A percentile compares a stretch with the other conserved stretches of the same genome.
phyloP scores from a whole-genome alignment of 2,113 vertebrate genomes.

The Xenus cinereus region DNA sequence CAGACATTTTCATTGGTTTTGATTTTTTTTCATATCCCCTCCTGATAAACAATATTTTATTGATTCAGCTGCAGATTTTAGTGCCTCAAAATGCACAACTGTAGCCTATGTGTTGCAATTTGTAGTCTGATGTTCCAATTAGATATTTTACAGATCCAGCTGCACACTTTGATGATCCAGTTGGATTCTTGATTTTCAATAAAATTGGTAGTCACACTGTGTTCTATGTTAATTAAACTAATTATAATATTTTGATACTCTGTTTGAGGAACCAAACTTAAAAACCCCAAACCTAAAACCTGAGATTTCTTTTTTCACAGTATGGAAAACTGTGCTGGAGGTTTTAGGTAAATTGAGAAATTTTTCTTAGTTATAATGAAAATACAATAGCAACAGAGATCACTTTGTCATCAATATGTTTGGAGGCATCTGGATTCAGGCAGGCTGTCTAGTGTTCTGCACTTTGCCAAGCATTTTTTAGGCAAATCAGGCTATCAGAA shows the following conservation, averaged over 20 bases:
- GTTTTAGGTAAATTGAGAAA: background rate
- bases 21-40: background rate
- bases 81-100: background rate
- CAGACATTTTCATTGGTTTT: background rate
- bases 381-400: background rate
- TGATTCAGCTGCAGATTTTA: conserved; percentile 56
- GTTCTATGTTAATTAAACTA: background rate
- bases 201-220: background rate
- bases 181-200: background rate
- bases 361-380: background rate
- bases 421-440: background rate
- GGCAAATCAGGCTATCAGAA: background rate
- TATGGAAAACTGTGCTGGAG: background rate
- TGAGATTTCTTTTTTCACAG: background rate
- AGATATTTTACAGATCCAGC: conserved; percentile 40
- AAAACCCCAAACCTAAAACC: background rate
- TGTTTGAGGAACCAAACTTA: background rate
- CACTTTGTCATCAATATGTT: background rate
- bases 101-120: background rate
- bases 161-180: conserved; percentile 7
- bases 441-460: background rate
- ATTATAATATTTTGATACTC: background rate
- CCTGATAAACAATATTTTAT: conserved; percentile 40
- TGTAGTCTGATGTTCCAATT: background rate
- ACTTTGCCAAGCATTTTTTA: background rate